These are phyloP conservation scores for Sebastes cheni DNA, from an alignment of 2,797 vertebrate genomes.

Conservation along the genomic window DNA sequence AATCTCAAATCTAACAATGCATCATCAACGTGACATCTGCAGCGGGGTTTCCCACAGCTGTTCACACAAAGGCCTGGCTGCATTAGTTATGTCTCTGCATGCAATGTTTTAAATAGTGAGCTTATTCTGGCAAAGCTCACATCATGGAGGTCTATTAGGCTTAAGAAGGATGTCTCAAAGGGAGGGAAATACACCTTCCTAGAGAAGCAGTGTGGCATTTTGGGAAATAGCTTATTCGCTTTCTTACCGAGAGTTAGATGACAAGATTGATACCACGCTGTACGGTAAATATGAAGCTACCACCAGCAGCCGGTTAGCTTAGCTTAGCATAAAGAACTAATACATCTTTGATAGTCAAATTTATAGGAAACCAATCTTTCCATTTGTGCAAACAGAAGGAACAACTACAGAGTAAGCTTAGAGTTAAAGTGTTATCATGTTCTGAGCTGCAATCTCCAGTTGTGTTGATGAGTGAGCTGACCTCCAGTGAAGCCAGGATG, in stretches of 20 bases:
- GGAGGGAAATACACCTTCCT: background rate
- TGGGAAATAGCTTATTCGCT: background rate
- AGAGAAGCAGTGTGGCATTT: background rate
- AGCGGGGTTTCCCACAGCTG: background rate
- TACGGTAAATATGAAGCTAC: background rate
- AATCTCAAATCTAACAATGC: background rate
- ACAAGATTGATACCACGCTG: background rate
- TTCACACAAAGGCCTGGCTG: background rate
- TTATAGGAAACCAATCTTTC: background rate
- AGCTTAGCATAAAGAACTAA: background rate
- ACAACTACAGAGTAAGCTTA: background rate
- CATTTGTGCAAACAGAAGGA: background rate
- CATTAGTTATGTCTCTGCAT: background rate
- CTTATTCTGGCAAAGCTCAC: background rate
- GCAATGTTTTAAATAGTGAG: background rate
- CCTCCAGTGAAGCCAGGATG: slow-evolving; percentile 92
- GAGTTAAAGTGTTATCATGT: background rate
- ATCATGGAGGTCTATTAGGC: background rate
- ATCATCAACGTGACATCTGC: background rate
- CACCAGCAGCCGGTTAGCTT: background rate
- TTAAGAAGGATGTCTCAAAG: background rate
- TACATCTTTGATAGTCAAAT: background rate
- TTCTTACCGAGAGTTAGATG: background rate
- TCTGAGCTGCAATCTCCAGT: background rate
- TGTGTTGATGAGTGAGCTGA: slow-evolving; percentile 62